These are phyloP conservation scores for Empidonax traillii DNA, from an alignment of 2,113 vertebrate genomes.

Conservation along the genomic window DNA sequence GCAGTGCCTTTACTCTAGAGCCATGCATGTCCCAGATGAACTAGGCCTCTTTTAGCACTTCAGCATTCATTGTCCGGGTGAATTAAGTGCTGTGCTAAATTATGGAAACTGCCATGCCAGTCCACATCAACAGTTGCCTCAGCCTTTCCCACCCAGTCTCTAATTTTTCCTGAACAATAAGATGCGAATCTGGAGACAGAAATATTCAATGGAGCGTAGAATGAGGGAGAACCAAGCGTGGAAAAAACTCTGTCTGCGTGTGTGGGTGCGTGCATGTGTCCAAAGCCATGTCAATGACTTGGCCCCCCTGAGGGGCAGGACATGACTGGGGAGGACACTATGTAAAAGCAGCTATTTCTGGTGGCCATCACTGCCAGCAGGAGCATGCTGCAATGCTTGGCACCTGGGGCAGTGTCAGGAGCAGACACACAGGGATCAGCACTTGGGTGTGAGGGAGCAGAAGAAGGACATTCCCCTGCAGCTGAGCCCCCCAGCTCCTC, in stretches of 20 bases:
- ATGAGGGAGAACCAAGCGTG: background rate
- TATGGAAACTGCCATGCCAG: constrained; percentile 11
- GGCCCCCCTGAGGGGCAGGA: background rate
- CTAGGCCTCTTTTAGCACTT: constrained; percentile 42
- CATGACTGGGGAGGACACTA: background rate
- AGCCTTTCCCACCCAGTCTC: background rate
- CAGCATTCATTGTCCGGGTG: constrained; percentile 66
- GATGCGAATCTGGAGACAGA: constrained; percentile 13
- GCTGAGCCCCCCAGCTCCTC: background rate
- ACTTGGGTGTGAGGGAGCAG: background rate
- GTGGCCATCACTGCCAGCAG: background rate
- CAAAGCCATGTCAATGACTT: background rate
- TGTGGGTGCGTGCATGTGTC: background rate
- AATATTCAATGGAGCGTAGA: background rate
- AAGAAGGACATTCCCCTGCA: background rate
- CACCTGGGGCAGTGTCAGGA: background rate
- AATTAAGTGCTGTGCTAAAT: constrained; percentile 68
- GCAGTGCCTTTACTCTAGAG: constrained; percentile 49
- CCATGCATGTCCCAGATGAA: constrained; percentile 70
- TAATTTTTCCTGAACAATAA: constrained; percentile 28
- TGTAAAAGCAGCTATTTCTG: background rate
- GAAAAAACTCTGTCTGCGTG: background rate
- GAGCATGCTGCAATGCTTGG: background rate
- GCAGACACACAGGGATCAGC: background rate
- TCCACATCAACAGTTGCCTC: constrained; percentile 27